Base-by-base conservation (phyloP, 2,888 invertebrate species). In the Ochropleura plecta region DNA sequence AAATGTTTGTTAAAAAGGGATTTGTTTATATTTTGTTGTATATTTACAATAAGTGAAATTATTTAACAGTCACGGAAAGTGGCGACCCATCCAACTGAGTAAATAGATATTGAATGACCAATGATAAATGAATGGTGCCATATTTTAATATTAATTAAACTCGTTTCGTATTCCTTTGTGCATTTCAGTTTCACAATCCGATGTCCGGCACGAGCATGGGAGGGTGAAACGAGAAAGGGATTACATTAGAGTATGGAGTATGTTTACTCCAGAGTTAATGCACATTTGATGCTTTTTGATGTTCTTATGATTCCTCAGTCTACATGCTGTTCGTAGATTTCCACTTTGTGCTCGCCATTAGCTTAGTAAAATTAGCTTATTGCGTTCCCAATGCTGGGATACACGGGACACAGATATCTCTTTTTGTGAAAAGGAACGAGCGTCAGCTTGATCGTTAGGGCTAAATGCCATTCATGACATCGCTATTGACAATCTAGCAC, bases 241-340 rank as follows among this genome's bases (percentile, higher is more conserved):
- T 79, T 64, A 64, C 51, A 64, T 48, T 60, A 66, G 40, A 66
- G 46, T 66, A 68, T 49, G 48, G 42, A n/a, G n/a, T n/a, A n/a
- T n/a, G n/a, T 9, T 48, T 5, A 65, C 42, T 55, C 4, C 12
- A 48, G 42, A 20, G 6, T 14, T 9, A 46, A 49, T 40, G n/a
- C 10, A 40, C 16, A 9, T 16, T 8, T 74, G 2, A 64, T 49
- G 14, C 0, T 5, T 12, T 0, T 30, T 12, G 18, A 10, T 16
- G 8, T 65, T 48, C 7, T 40, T 40, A 46, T 16, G 16, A 40
- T 42, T 73, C 3, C 14, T 75, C 10, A 42, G n/a, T 20, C 3
- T 46, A 51, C 14, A 30, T 14, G n/a, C 12, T 57, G 57, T 16
- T 48, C 4, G 14, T 44, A 42, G 40, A 55, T 55, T 20, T 46